phyloP scores from a whole-genome alignment of 2,888 invertebrate species.

The Homarus gammarus region DNA sequence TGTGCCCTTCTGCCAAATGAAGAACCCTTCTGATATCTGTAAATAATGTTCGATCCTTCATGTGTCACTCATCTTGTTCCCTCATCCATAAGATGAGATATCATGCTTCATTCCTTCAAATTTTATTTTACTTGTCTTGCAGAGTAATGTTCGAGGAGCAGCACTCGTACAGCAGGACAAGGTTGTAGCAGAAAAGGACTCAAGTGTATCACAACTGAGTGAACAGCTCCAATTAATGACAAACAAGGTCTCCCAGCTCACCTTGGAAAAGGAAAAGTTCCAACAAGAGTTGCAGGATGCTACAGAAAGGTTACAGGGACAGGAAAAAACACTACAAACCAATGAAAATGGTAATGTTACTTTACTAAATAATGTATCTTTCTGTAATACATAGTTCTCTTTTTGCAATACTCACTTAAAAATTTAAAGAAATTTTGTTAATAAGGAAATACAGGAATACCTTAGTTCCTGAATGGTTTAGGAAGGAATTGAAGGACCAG shows the following conservation, averaged over 20 bases:
- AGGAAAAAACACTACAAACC: slow-evolving; percentile 57
- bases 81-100: too few relatives aligned
- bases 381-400: too few relatives aligned
- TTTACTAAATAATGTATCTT: background rate
- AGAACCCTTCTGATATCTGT: too few relatives aligned
- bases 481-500: too few relatives aligned
- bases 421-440: too few relatives aligned
- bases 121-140: background rate
- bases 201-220: slow-evolving; percentile 31
- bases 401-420: background rate
- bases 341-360: slow-evolving; percentile 57
- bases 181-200: slow-evolving; percentile 48
- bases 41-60: too few relatives aligned
- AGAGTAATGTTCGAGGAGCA: slow-evolving; percentile 61
- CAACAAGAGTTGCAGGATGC: slow-evolving; percentile 30
- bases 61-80: too few relatives aligned
- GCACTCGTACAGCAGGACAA: slow-evolving; percentile 62
- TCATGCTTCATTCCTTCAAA: background rate
- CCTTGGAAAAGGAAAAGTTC: slow-evolving; percentile 47
- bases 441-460: too few relatives aligned
- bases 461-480: too few relatives aligned
- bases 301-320: slow-evolving; percentile 43
- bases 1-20: too few relatives aligned
- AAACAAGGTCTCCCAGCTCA: slow-evolving; percentile 47
- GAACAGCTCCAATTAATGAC: slow-evolving; percentile 45